Evolutionary conservation across 2,113 vertebrate species (phyloP).

Genomic region (Motacilla tschutschensis): DNA sequence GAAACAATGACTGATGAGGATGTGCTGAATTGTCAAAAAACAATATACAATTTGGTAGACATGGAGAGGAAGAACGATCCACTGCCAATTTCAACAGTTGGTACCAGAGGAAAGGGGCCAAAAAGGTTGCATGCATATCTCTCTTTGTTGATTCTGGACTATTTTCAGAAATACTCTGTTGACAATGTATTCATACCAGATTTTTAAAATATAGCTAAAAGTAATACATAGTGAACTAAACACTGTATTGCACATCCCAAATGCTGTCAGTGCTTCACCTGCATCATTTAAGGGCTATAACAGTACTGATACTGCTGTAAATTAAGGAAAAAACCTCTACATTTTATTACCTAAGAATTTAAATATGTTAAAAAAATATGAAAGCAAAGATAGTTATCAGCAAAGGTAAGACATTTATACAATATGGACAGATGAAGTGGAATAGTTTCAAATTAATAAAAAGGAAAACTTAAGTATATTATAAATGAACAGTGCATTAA

Average conservation of each 20-base stretch:
- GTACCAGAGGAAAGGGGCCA: slow-evolving; percentile 96
- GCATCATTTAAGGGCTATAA: neutral
- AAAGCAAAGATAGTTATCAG: neutral
- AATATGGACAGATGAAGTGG: neutral
- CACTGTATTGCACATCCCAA: neutral
- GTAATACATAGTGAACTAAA: neutral
- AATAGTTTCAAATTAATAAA: neutral
- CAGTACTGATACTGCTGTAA: neutral
- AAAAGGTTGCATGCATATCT: slow-evolving; percentile 81
- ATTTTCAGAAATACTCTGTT: neutral
- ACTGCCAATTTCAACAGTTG: slow-evolving; percentile 96
- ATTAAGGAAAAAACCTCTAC: neutral
- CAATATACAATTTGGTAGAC: slow-evolving; percentile 95
- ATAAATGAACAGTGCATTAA: neutral
- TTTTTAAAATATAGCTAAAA: neutral
- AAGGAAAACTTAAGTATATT: neutral
- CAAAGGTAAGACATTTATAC: neutral
- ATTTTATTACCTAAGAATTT: neutral
- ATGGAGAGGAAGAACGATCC: slow-evolving; percentile 98
- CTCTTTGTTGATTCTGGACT: neutral
- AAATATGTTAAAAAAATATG: neutral
- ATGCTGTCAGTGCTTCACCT: neutral
- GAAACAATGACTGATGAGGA: slow-evolving; percentile 93
- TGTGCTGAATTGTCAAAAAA: slow-evolving; percentile 96
- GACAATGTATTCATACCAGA: neutral